phyloP scores from a whole-genome alignment of 1,140 invertebrate genomes.

The Drosophila melanica region DNA sequence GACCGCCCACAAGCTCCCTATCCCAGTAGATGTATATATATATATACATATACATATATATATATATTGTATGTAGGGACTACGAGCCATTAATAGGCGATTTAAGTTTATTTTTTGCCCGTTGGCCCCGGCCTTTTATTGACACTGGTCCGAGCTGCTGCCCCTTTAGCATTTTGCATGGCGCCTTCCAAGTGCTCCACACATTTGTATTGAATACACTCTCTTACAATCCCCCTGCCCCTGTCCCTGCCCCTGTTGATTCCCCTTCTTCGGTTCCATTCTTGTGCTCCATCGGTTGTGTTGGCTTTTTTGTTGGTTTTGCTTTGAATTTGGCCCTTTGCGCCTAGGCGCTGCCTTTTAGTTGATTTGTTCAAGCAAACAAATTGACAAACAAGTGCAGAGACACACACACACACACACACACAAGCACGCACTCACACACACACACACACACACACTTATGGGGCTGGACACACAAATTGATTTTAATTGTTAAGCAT shows the following conservation, averaged over 20 bases:
- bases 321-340: constrained; percentile 48
- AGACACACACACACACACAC: constrained; percentile 19
- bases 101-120: constrained; percentile 79
- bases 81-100: constrained; percentile 71
- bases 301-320: constrained; percentile 50
- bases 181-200: constrained; percentile 24
- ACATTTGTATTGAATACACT: constrained; percentile 31
- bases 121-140: constrained; percentile 67
- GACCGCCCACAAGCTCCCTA: not conserved
- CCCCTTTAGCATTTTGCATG: constrained; percentile 14
- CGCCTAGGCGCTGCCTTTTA: constrained; percentile 50
- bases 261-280: not conserved
- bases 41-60: not conserved
- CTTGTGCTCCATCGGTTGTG: not conserved
- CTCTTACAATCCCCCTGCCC: not conserved
- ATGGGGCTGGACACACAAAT: constrained; percentile 58
- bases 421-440: not conserved
- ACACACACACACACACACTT: constrained; percentile 3
- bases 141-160: constrained; percentile 42
- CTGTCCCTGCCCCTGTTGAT: not conserved
- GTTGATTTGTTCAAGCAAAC: constrained; percentile 77
- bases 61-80: not conserved
- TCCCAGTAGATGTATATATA: not conserved
- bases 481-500: constrained; percentile 82
- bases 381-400: constrained; percentile 70